These are phyloP conservation scores for Pardalotus punctatus DNA, from an alignment of 2,113 vertebrate genomes.

Conservation along the genomic window DNA sequence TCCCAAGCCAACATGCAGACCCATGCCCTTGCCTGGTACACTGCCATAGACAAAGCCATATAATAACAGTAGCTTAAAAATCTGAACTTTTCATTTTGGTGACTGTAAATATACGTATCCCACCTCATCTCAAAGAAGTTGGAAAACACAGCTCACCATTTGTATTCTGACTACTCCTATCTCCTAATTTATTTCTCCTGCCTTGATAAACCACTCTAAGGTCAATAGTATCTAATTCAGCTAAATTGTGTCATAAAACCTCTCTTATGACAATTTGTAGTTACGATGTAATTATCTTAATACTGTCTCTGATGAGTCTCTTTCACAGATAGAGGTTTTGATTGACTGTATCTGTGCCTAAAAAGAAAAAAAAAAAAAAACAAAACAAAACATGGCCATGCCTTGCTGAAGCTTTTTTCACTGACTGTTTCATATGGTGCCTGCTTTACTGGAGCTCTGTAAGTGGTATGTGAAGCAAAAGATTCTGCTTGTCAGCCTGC, in stretches of 20 bases:
- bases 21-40: background rate
- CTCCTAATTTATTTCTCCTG: conserved; percentile 7
- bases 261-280: conserved; percentile 8
- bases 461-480: conserved; percentile 22
- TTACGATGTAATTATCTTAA: conserved; percentile 37
- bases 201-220: background rate
- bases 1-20: background rate
- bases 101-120: background rate
- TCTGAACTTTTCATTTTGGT: background rate
- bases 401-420: background rate
- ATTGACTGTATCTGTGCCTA: background rate
- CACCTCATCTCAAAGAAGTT: background rate
- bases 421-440: conserved; percentile 20
- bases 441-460: conserved; percentile 8
- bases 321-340: background rate
- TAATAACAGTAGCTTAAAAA: background rate
- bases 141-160: background rate
- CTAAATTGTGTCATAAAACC: background rate
- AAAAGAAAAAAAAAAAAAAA: background rate
- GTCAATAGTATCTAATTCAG: conserved; percentile 27
- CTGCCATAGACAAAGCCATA: background rate
- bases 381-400: background rate
- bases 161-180: background rate
- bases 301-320: conserved; percentile 19
- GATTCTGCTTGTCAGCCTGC: conserved; percentile 42